Conservation (phyloP, 2,888 invertebrate genomes). For the Drosophila prostipennis region DNA sequence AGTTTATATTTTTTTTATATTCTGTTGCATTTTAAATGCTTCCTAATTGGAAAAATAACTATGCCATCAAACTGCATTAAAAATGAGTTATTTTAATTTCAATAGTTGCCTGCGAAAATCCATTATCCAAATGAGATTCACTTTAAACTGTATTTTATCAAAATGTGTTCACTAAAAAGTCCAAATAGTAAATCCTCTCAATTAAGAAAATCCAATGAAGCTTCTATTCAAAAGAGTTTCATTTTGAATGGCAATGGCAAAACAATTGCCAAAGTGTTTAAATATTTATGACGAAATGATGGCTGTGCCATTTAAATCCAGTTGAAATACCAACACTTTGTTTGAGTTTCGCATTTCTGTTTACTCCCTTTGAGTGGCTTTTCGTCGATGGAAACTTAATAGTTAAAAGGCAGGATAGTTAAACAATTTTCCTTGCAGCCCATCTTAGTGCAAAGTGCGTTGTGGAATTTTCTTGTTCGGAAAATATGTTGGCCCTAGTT, state of each 20-base stretch:
- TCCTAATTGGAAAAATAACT: background rate
- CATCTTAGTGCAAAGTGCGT: background rate
- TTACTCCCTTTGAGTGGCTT: conserved; percentile 7
- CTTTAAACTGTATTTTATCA: conserved; percentile 1
- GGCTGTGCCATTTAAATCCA: conserved; percentile 38
- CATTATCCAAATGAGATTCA: background rate
- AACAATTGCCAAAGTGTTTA: conserved; percentile 48
- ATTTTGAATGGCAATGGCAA: background rate
- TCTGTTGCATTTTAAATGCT: background rate
- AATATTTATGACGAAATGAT: conserved; percentile 19
- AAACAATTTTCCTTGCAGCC: conserved; percentile 15
- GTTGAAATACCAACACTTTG: conserved; percentile 21
- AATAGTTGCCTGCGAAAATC: background rate
- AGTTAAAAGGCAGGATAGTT: conserved; percentile 5
- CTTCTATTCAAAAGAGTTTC: conserved; percentile 9
- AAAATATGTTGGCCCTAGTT: conserved; percentile 30
- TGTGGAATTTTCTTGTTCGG: conserved; percentile 33
- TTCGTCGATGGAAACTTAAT: conserved; percentile 13
- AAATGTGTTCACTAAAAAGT: conserved; percentile 1
- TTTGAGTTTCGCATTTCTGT: conserved; percentile 32
- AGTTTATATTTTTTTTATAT: too few species aligned
- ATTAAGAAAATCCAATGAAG: conserved; percentile 12
- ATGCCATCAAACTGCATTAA: background rate
- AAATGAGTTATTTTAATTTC: background rate
- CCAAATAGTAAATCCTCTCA: conserved; percentile 2